These are phyloP conservation scores for Drosophila macrothrix DNA, from an alignment of 2,888 invertebrate species.

Conservation along the genomic window DNA sequence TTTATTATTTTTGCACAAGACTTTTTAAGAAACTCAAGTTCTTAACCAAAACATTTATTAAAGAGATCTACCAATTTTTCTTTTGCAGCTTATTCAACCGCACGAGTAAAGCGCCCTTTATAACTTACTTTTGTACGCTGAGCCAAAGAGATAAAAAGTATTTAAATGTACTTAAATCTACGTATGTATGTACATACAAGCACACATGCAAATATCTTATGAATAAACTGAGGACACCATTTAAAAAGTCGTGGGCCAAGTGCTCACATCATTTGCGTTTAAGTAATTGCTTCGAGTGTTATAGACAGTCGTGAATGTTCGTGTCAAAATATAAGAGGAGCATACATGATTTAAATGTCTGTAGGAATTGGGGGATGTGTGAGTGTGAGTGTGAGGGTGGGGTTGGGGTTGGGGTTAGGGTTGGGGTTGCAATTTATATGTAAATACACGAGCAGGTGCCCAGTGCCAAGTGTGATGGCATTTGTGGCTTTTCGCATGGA, in stretches of 20 bases:
- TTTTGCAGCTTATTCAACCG: neutral
- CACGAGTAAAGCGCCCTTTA: conserved; percentile 13
- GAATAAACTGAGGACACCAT: conserved; percentile 36
- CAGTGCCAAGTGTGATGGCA: conserved; percentile 29
- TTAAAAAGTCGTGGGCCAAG: conserved; percentile 36
- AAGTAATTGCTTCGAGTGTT: conserved; percentile 57
- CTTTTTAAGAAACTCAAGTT: neutral
- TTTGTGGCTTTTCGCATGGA: conserved; percentile 20
- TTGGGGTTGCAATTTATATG: conserved; percentile 31
- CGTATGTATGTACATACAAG: no score
- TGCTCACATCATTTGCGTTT: conserved; percentile 43
- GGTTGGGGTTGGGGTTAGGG: neutral
- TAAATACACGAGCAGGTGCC: conserved; percentile 52
- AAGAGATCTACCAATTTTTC: neutral
- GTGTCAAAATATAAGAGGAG: conserved; percentile 6
- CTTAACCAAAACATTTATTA: neutral
- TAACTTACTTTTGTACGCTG: conserved; percentile 11
- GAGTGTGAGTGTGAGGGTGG: neutral
- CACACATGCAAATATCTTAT: conserved; percentile 10
- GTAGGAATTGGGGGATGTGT: neutral
- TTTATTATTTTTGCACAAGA: neutral
- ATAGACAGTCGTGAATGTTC: conserved; percentile 24
- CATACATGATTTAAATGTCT: conserved; percentile 20
- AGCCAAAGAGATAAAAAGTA: conserved; percentile 31
- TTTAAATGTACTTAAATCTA: conserved; percentile 6